These are phyloP conservation scores for Sparidentex hasta DNA, from an alignment of 2,797 vertebrate genomes.

Conservation along the genomic window DNA sequence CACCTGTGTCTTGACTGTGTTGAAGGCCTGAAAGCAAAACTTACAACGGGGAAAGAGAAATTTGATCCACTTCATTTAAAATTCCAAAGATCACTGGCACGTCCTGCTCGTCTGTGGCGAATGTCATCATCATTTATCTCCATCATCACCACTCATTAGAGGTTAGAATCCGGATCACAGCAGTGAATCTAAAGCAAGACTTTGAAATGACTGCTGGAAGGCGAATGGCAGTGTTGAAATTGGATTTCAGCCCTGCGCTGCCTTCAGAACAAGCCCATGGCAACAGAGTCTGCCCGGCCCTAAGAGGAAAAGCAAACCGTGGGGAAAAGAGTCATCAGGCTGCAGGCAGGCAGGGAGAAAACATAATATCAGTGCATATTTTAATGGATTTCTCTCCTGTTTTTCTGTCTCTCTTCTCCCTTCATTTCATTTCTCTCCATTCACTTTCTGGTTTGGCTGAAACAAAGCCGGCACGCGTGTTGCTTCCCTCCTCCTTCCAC, in stretches of 20 bases:
- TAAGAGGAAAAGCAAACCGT: conserved; percentile 47
- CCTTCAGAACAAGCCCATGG: conserved; percentile 54
- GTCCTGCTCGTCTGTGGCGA: conserved; percentile 21
- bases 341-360: conserved; percentile 14
- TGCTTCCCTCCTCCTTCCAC: conserved; percentile 19
- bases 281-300: conserved; percentile 47
- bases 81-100: conserved; percentile 34
- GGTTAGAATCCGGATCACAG: conserved; percentile 34
- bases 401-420: conserved; percentile 26
- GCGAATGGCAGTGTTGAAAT: conserved; percentile 58
- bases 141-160: conserved; percentile 43
- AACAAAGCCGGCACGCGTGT: conserved; percentile 63
- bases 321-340: conserved; percentile 35
- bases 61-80: conserved; percentile 31
- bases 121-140: conserved; percentile 47
- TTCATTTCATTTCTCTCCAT: conserved; percentile 23
- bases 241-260: conserved; percentile 58
- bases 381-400: conserved; percentile 15
- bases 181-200: conserved; percentile 45
- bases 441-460: conserved; percentile 27
- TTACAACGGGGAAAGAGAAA: background rate
- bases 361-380: conserved; percentile 24
- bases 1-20: conserved; percentile 10
- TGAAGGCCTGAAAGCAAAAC: background rate
- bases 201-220: conserved; percentile 46